Percentiles rank a stretch among this genome's conserved stretches.
These are phyloP conservation scores for Mastigias papua DNA, from an alignment of 30 jellyfish, hydroid and myxozoan genomes.

Conservation along the genomic window DNA sequence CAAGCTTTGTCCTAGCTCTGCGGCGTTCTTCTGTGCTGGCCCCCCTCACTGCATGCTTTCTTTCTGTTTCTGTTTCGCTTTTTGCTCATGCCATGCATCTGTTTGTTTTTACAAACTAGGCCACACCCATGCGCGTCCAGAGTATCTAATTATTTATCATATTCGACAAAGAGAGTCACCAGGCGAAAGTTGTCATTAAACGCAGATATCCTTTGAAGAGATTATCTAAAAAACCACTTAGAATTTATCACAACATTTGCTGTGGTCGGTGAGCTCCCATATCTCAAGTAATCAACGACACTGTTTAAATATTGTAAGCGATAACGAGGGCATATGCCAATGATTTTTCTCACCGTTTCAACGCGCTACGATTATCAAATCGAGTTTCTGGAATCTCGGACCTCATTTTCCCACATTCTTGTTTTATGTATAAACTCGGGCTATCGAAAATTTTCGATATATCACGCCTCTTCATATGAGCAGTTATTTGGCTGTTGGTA, in stretches of 20 bases:
- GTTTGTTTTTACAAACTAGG: not conserved
- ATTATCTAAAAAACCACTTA: constrained; percentile 1
- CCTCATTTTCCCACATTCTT: too few species aligned
- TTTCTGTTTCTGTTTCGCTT: not conserved
- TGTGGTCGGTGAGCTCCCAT: not conserved
- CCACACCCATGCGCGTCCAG: not conserved
- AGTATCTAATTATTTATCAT: not conserved
- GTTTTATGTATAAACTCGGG: too few species aligned
- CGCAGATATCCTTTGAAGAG: not conserved
- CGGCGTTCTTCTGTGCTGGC: not conserved
- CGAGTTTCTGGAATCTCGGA: too few species aligned
- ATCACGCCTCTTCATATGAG: too few species aligned
- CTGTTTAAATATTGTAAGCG: too few species aligned
- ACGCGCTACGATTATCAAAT: too few species aligned
- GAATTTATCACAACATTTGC: constrained; percentile 6
- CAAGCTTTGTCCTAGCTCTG: not conserved
- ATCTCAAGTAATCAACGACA: not conserved
- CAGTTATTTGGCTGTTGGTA: too few species aligned
- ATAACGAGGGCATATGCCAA: too few species aligned
- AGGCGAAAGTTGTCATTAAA: not conserved
- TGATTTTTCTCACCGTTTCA: too few species aligned
- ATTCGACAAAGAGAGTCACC: not conserved
- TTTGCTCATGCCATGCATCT: not conserved
- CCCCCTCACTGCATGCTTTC: not conserved
- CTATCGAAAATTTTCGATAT: too few species aligned